Percentiles rank a stretch among this genome's conserved stretches.
These are phyloP conservation scores for Syritta pipiens DNA, from an alignment of 2,888 invertebrate species.

Conservation along the genomic window DNA sequence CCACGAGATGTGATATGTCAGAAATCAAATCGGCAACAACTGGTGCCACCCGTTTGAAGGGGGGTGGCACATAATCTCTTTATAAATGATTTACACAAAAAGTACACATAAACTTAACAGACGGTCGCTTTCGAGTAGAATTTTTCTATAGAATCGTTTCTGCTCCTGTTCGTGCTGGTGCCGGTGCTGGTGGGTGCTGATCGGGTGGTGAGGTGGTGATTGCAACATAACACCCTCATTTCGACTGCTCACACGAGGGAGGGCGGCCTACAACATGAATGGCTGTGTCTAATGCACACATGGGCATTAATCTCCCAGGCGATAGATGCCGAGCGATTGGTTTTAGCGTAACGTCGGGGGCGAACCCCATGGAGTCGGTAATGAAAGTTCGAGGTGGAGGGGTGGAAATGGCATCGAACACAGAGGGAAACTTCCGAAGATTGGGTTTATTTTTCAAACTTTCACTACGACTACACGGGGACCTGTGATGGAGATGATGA, in stretches of 20 bases:
- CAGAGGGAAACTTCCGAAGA: conserved; percentile 3
- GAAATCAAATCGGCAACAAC: conserved; percentile 66
- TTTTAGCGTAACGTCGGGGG: conserved; percentile 23
- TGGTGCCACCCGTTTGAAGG: conserved; percentile 41
- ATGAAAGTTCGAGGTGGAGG: conserved; percentile 35
- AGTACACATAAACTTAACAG: conserved; percentile 55
- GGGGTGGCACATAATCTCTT: conserved; percentile 56
- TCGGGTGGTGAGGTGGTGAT: conserved; percentile 22
- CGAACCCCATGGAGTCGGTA: conserved; percentile 23
- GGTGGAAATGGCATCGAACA: background rate
- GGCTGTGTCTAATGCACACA: conserved; percentile 24
- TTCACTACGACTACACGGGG: no score
- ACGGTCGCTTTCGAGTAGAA: conserved; percentile 25
- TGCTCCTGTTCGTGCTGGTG: no score
- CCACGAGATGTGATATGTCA: conserved; percentile 63
- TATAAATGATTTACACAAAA: conserved; percentile 67
- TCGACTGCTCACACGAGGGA: conserved; percentile 18
- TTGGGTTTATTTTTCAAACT: conserved; percentile 37
- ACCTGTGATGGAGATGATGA: conserved; percentile 16
- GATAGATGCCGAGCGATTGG: conserved; percentile 40
- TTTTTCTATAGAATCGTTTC: conserved; percentile 31
- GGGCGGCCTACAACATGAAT: no score
- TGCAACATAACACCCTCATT: conserved; percentile 53
- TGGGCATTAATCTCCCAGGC: conserved; percentile 50
- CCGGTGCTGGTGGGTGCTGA: background rate